phyloP scores from a whole-genome alignment of 2,797 vertebrate species.

The Chloroceryle amazona region DNA sequence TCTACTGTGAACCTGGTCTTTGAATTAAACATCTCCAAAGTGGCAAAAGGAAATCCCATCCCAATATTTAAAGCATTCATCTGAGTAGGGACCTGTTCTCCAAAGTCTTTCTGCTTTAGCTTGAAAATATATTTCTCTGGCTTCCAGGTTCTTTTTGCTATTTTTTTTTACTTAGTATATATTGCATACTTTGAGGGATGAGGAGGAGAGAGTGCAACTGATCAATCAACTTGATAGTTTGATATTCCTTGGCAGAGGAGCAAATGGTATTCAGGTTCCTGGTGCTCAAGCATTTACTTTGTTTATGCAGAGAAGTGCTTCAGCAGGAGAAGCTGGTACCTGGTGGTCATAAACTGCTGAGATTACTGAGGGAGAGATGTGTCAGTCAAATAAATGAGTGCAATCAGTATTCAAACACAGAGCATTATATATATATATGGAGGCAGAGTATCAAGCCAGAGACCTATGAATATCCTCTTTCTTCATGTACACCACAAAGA shows the following conservation, averaged over 20 bases:
- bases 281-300: neutral
- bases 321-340: neutral
- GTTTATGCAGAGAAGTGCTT: neutral
- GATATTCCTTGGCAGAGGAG: neutral
- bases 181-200: neutral
- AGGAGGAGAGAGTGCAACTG: neutral
- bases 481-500: neutral
- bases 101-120: neutral
- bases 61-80: neutral
- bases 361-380: neutral
- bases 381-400: neutral
- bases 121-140: neutral
- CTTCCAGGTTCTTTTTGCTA: neutral
- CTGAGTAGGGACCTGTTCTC: neutral
- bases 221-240: neutral
- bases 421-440: neutral
- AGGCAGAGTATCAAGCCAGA: neutral
- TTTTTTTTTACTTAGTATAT: neutral
- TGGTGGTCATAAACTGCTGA: neutral
- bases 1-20: neutral
- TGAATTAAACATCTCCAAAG: neutral
- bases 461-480: neutral
- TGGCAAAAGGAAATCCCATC: neutral
- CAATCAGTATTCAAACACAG: neutral
- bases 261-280: neutral